Conservation (phyloP, 2,888 invertebrate species). For the Zygogramma bicolorata region DNA sequence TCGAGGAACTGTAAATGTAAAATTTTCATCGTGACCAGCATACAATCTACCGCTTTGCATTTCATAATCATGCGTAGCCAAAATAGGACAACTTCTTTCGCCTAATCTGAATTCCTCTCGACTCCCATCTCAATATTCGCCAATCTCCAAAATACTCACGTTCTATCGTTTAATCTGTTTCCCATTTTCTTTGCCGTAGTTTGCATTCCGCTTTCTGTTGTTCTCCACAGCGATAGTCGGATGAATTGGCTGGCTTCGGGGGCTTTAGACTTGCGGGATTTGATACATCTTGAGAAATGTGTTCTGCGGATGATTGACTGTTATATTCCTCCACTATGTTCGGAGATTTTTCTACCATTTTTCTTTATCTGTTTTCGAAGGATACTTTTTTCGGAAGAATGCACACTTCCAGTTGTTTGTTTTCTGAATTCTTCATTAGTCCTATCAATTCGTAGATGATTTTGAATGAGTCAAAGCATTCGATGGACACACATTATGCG, state of each 20-base stretch:
- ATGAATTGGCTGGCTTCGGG: slow-evolving; percentile 38
- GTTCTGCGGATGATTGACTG: neutral
- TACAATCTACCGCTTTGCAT: slow-evolving; percentile 57
- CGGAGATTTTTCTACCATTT: neutral
- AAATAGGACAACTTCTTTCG: slow-evolving; percentile 62
- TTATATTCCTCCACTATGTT: neutral
- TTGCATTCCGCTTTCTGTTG: slow-evolving; percentile 44
- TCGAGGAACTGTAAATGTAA: slow-evolving; percentile 40
- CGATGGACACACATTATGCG: too few species aligned
- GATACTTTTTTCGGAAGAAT: too few species aligned
- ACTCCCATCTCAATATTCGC: slow-evolving; percentile 61
- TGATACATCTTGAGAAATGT: neutral
- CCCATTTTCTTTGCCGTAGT: slow-evolving; percentile 56
- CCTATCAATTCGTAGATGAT: too few species aligned
- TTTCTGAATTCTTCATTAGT: too few species aligned
- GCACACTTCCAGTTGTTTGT: too few species aligned
- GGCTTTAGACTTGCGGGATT: slow-evolving; percentile 20
- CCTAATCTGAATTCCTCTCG: slow-evolving; percentile 61
- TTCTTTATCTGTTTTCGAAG: too few species aligned
- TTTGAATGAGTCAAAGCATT: too few species aligned
- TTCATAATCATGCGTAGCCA: slow-evolving; percentile 62
- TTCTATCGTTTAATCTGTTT: slow-evolving; percentile 63
- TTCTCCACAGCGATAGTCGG: slow-evolving; percentile 41
- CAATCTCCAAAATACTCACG: slow-evolving; percentile 63
- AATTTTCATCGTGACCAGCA: slow-evolving; percentile 56